Evolutionary conservation across 2,797 vertebrate species (phyloP).

Genomic region (Champsocephalus gunnari): DNA sequence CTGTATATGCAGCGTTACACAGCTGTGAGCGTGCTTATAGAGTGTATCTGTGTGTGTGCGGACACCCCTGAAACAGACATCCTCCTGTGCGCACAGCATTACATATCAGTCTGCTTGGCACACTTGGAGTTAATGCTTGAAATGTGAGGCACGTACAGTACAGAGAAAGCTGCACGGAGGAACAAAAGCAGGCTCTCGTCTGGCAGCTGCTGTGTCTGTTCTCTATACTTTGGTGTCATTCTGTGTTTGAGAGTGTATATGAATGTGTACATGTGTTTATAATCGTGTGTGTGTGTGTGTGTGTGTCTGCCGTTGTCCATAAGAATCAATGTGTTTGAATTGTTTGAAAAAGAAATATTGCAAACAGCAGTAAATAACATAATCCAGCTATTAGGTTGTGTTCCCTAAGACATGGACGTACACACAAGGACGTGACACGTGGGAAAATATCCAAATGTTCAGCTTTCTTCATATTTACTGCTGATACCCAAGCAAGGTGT

Average conservation of each 20-base stretch:
- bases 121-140: conserved; percentile 74
- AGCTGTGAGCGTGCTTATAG: background rate
- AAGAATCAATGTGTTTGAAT: conserved; percentile 57
- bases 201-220: conserved; percentile 78
- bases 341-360: conserved; percentile 47
- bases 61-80: conserved; percentile 55
- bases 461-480: conserved; percentile 79
- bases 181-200: conserved; percentile 58
- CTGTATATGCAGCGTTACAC: conserved; percentile 15
- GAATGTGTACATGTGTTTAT: conserved; percentile 58
- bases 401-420: conserved; percentile 63
- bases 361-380: conserved; percentile 74
- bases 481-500: conserved; percentile 66
- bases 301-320: conserved; percentile 37
- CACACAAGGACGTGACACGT: conserved; percentile 71
- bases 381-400: conserved; percentile 75
- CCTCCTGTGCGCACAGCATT: conserved; percentile 40
- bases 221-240: conserved; percentile 74
- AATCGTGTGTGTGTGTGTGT: background rate
- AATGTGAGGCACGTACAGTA: conserved; percentile 81
- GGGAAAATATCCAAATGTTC: conserved; percentile 80
- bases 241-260: conserved; percentile 51
- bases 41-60: background rate
- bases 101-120: conserved; percentile 66
- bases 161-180: conserved; percentile 65